Conservation (phyloP, 2,113 vertebrate species). For the Ceyx cyanopectus region DNA sequence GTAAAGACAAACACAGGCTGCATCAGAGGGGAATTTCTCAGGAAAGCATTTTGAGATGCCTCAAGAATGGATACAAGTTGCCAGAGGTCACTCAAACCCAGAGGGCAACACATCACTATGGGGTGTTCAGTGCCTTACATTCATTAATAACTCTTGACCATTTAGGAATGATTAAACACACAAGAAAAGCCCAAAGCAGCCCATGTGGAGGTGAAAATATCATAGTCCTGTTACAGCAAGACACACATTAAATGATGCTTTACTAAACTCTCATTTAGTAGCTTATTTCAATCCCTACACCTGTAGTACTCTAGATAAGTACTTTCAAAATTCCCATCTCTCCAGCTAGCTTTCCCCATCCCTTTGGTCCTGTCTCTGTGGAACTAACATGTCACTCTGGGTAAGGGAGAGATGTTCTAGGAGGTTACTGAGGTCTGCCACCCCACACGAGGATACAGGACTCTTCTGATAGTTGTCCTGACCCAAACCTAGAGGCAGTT, state of each 20-base stretch:
- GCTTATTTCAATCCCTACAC: background rate
- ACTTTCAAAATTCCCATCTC: background rate
- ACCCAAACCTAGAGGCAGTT: background rate
- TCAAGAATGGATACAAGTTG: background rate
- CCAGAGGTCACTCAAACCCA: background rate
- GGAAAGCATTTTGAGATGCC: background rate
- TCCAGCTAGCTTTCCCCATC: background rate
- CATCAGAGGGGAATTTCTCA: background rate
- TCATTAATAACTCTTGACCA: background rate
- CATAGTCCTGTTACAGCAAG: background rate
- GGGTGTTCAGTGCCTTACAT: background rate
- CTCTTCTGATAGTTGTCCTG: background rate
- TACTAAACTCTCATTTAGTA: background rate
- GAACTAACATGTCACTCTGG: background rate
- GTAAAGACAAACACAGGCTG: constrained; percentile 46
- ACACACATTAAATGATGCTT: background rate
- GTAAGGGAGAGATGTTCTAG: background rate
- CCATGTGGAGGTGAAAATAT: background rate
- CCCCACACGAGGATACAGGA: background rate
- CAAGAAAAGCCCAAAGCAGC: background rate
- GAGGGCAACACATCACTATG: background rate
- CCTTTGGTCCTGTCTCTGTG: background rate
- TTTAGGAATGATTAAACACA: background rate
- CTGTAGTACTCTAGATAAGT: background rate
- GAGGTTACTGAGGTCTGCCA: background rate